Conservation (phyloP, 2,888 invertebrate genomes). For the Alviniconcha strummeri region DNA sequence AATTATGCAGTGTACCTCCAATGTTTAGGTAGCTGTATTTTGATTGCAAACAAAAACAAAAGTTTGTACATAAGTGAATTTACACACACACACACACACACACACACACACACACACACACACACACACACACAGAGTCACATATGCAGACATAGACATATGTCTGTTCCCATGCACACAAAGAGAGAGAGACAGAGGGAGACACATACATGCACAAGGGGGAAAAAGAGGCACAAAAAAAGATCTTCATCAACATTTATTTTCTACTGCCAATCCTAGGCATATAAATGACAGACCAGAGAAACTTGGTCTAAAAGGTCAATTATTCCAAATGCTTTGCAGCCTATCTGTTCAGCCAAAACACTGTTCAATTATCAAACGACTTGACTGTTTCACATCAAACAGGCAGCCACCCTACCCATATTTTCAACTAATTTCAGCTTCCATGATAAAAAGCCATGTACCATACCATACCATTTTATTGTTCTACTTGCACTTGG, state of each 20-base stretch:
- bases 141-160: background rate
- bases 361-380: no score
- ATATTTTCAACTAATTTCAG: no score
- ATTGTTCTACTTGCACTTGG: no score
- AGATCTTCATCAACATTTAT: no score
- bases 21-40: no score
- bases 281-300: background rate
- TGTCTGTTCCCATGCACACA: background rate
- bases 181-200: background rate
- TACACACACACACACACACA: background rate
- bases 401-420: no score
- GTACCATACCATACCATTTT: no score
- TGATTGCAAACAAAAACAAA: background rate
- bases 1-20: no score
- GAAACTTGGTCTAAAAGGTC: background rate
- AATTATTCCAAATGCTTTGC: background rate
- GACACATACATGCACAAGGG: background rate
- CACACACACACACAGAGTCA: background rate
- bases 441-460: no score
- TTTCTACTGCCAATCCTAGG: background rate
- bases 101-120: background rate
- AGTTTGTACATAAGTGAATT: background rate
- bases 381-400: no score
- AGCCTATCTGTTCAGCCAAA: background rate
- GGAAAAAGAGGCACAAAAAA: background rate